These are phyloP conservation scores for Lasioglossum baleicum DNA, from an alignment of 1,140 invertebrate species.

Conservation along the genomic window DNA sequence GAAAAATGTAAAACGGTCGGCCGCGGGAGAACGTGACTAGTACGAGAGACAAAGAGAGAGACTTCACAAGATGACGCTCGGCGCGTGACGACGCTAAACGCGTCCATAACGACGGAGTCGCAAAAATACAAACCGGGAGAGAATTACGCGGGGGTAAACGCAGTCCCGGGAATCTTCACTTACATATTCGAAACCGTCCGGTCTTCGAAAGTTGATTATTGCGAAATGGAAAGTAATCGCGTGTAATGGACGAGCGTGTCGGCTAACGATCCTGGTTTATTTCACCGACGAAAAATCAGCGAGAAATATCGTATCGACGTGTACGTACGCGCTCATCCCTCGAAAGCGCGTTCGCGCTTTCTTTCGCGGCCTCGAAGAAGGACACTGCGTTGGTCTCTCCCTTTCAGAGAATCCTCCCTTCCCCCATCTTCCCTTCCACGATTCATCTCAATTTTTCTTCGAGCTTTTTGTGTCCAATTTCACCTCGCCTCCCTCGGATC, in stretches of 20 bases:
- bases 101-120: not conserved
- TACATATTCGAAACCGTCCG: not conserved
- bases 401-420: constrained; percentile 53
- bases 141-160: no score
- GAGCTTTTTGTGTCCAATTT: constrained; percentile 70
- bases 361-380: constrained; percentile 58
- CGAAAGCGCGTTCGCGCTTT: constrained; percentile 42
- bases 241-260: constrained; percentile 24
- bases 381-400: constrained; percentile 55
- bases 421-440: constrained; percentile 61
- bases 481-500: constrained; percentile 61
- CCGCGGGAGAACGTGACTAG: constrained; percentile 7
- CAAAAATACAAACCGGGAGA: not conserved
- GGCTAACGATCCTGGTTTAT: not conserved
- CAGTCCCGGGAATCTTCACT: not conserved
- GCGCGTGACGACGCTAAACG: not conserved
- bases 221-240: constrained; percentile 3
- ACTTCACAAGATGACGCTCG: not conserved
- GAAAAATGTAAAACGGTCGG: constrained; percentile 19
- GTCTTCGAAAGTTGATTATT: not conserved
- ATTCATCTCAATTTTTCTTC: constrained; percentile 76
- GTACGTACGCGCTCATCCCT: constrained; percentile 47
- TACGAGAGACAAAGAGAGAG: not conserved
- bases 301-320: constrained; percentile 21
- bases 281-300: constrained; percentile 19